A percentile compares a stretch with the other conserved stretches of the same genome.
Evolutionary conservation across 2,113 vertebrate species (phyloP).

Genomic region (Neofelis nebulosa): DNA sequence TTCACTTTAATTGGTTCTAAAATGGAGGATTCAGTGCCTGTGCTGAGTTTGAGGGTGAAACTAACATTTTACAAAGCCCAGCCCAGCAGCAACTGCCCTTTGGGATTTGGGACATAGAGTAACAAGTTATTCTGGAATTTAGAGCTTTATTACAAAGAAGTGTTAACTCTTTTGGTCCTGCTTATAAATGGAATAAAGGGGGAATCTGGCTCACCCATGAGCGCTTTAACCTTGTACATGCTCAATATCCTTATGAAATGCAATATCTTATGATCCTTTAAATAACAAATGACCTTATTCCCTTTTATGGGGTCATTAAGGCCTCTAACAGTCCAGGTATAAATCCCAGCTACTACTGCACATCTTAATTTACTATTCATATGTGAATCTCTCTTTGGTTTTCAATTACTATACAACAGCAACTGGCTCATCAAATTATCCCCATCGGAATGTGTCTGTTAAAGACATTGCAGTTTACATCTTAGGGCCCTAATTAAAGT

Average conservation of each 20-base stretch:
- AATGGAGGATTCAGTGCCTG: slow-evolving; percentile 56
- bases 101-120: slow-evolving; percentile 57
- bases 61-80: slow-evolving; percentile 71
- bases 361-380: slow-evolving; percentile 83
- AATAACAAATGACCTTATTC: slow-evolving; percentile 82
- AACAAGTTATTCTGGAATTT: slow-evolving; percentile 55
- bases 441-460: slow-evolving; percentile 79
- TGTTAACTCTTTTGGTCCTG: slow-evolving; percentile 63
- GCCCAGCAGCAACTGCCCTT: slow-evolving; percentile 51
- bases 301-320: slow-evolving; percentile 79
- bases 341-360: slow-evolving; percentile 78
- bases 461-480: slow-evolving; percentile 83
- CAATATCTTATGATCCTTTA: slow-evolving; percentile 76
- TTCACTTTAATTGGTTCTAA: slow-evolving; percentile 64
- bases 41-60: slow-evolving; percentile 66
- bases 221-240: slow-evolving; percentile 64
- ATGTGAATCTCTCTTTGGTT: slow-evolving; percentile 77
- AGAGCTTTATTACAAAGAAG: slow-evolving; percentile 60
- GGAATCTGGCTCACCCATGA: not conserved
- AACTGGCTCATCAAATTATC: slow-evolving; percentile 82
- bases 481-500: slow-evolving; percentile 84
- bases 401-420: slow-evolving; percentile 80
- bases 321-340: slow-evolving; percentile 71
- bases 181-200: slow-evolving; percentile 62
- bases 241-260: slow-evolving; percentile 75